These are phyloP conservation scores for Tauraco erythrolophus DNA, from an alignment of 2,113 vertebrate species.

Conservation along the genomic window DNA sequence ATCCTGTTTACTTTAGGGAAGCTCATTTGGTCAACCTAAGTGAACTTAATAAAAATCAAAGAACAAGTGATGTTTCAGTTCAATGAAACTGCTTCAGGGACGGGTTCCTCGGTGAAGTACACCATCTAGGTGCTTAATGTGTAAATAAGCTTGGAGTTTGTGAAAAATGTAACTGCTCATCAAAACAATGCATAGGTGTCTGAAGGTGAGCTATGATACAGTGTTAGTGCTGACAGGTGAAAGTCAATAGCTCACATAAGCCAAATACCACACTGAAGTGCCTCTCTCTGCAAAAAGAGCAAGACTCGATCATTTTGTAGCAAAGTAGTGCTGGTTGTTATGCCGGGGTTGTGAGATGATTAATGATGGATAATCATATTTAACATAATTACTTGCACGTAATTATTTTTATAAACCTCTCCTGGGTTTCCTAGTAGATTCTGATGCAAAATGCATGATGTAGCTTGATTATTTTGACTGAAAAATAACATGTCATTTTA, in stretches of 20 bases:
- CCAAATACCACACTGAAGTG: slow-evolving; percentile 58
- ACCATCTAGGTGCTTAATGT: not conserved
- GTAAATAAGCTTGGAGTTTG: not conserved
- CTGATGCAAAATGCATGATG: not conserved
- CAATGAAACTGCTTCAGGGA: slow-evolving; percentile 30
- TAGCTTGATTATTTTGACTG: not conserved
- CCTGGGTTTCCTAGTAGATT: not conserved
- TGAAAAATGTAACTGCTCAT: not conserved
- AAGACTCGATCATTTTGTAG: slow-evolving; percentile 46
- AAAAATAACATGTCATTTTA: not conserved
- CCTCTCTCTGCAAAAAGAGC: slow-evolving; percentile 53
- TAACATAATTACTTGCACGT: slow-evolving; percentile 22
- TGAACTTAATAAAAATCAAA: slow-evolving; percentile 77
- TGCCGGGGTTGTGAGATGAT: slow-evolving; percentile 42
- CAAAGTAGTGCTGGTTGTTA: not conserved
- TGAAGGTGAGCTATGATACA: slow-evolving; percentile 9
- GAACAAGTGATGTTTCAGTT: slow-evolving; percentile 52
- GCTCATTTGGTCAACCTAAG: slow-evolving; percentile 69
- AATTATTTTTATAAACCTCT: slow-evolving; percentile 41
- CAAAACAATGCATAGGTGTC: not conserved
- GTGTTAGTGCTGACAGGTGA: not conserved
- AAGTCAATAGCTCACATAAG: not conserved
- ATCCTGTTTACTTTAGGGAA: slow-evolving; percentile 68
- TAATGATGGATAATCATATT: slow-evolving; percentile 29
- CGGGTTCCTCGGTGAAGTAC: not conserved